These are phyloP conservation scores for Lethrus apterus DNA, from an alignment of 1,140 invertebrate species.

Conservation along the genomic window DNA sequence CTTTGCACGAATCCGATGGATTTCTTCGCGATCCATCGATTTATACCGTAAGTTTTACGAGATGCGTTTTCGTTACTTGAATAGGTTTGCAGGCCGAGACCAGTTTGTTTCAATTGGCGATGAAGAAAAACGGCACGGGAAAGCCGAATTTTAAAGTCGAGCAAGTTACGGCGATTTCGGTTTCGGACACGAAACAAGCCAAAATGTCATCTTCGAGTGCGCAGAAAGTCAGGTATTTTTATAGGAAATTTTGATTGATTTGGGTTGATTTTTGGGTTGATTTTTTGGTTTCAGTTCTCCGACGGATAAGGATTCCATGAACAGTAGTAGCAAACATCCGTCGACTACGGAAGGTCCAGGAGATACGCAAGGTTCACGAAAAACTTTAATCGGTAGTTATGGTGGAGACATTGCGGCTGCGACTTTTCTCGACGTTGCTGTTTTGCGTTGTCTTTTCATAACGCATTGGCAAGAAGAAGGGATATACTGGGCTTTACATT, in stretches of 20 bases:
- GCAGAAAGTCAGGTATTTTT: slow-evolving; percentile 50
- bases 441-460: slow-evolving; percentile 92
- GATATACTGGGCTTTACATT: slow-evolving; percentile 95
- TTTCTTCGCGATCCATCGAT: slow-evolving; percentile 52
- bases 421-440: slow-evolving; percentile 92
- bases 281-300: slow-evolving; percentile 38
- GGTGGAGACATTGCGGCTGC: slow-evolving; percentile 69
- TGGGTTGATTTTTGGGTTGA: background rate
- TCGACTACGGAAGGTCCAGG: slow-evolving; percentile 20
- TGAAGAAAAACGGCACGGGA: slow-evolving; percentile 44
- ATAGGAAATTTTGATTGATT: background rate
- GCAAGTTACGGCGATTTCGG: slow-evolving; percentile 43
- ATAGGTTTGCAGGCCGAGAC: slow-evolving; percentile 45
- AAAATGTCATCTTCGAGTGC: slow-evolving; percentile 46
- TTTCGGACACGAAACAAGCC: slow-evolving; percentile 42
- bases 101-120: slow-evolving; percentile 52
- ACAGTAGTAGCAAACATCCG: slow-evolving; percentile 35
- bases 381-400: slow-evolving; percentile 17
- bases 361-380: slow-evolving; percentile 26
- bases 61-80: background rate
- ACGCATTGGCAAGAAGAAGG: slow-evolving; percentile 97
- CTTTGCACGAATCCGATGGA: slow-evolving; percentile 57
- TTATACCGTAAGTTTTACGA: slow-evolving; percentile 50
- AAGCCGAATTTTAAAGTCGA: slow-evolving; percentile 45
- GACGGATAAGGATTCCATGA: slow-evolving; percentile 45